Percentiles rank a stretch among this genome's conserved stretches.
Conservation (phyloP, 2,888 invertebrate genomes). For the Gerosis bhagava region DNA sequence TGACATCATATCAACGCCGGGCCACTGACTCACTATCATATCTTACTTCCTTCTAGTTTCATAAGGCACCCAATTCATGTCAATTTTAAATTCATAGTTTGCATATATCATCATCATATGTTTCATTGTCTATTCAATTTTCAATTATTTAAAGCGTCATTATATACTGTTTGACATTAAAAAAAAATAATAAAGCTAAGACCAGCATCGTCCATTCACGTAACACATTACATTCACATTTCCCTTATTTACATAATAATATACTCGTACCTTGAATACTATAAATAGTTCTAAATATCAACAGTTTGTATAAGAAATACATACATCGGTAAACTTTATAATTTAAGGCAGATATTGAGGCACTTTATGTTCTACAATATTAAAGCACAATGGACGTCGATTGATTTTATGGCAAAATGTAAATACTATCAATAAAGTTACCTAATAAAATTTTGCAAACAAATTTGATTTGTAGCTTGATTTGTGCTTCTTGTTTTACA, state of each 20-base stretch:
- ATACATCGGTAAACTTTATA: slow-evolving; percentile 39
- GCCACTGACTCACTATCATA: slow-evolving; percentile 27
- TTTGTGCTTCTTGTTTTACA: slow-evolving; percentile 74
- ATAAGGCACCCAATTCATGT: slow-evolving; percentile 26
- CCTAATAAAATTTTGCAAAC: slow-evolving; percentile 46
- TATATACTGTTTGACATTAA: no score
- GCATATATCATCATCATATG: slow-evolving; percentile 5
- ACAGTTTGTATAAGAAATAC: slow-evolving; percentile 39
- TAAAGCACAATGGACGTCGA: slow-evolving; percentile 37
- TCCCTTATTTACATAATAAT: slow-evolving; percentile 41
- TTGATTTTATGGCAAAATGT: slow-evolving; percentile 55
- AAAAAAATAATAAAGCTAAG: slow-evolving; percentile 61
- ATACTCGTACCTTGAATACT: slow-evolving; percentile 40
- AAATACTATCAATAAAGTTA: slow-evolving; percentile 50
- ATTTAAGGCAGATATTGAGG: slow-evolving; percentile 69
- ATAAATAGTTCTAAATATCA: slow-evolving; percentile 35
- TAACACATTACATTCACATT: slow-evolving; percentile 40
- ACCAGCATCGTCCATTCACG: slow-evolving; percentile 53
- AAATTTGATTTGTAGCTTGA: slow-evolving; percentile 65
- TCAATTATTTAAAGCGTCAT: no score
- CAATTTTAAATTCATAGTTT: slow-evolving; percentile 18
- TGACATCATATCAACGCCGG: slow-evolving; percentile 22
- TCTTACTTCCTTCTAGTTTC: slow-evolving; percentile 23
- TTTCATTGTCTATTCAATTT: no score
- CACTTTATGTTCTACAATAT: slow-evolving; percentile 59